Conservation (phyloP, 2,797 vertebrate species). For the Mus minutoides region DNA sequence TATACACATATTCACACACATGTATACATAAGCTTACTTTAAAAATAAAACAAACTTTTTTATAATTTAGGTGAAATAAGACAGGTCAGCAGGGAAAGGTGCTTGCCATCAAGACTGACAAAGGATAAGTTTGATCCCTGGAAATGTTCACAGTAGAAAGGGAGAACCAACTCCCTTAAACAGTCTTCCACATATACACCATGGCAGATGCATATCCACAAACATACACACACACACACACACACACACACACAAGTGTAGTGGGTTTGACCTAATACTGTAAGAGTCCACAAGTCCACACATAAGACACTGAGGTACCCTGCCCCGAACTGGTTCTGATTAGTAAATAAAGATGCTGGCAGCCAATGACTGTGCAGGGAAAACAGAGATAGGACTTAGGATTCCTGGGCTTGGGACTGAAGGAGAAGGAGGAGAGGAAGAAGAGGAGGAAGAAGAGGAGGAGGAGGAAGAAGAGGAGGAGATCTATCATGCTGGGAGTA, state of each 20-base stretch:
- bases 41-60: neutral
- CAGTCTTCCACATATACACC: neutral
- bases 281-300: no score
- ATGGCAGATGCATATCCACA: neutral
- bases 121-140: neutral
- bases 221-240: neutral
- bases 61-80: neutral
- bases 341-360: no score
- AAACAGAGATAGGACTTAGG: no score
- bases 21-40: neutral
- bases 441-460: no score
- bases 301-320: no score
- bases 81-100: neutral
- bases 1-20: neutral
- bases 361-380: no score
- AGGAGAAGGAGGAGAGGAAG: no score
- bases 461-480: no score
- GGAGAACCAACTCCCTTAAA: neutral
- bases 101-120: neutral
- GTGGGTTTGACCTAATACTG: no score
- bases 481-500: no score
- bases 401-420: no score
- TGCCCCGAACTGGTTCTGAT: no score
- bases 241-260: neutral
- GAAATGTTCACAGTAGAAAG: neutral